Percentiles rank a stretch among this genome's conserved stretches.
Conservation (phyloP, 2,113 vertebrate genomes). For the Megalops atlanticus region DNA sequence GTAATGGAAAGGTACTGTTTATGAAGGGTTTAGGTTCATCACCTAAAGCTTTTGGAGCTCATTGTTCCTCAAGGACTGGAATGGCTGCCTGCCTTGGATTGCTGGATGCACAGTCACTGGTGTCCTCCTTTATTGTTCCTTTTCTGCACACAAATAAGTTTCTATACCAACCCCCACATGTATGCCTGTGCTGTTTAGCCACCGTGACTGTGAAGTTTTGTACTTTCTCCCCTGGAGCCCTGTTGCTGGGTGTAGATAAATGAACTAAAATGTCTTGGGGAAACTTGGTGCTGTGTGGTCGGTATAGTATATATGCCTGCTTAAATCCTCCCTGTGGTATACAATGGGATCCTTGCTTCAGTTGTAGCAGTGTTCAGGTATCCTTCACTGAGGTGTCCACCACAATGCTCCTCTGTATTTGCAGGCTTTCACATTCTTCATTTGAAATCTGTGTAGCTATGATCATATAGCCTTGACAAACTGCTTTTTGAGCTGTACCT, state of each 20-base stretch:
- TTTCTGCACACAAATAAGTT: not conserved
- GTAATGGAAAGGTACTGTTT: no score
- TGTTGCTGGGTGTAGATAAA: not conserved
- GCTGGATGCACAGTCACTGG: not conserved
- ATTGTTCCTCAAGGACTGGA: not conserved
- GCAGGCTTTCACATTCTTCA: not conserved
- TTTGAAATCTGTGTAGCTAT: not conserved
- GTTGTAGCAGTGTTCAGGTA: not conserved
- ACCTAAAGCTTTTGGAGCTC: not conserved
- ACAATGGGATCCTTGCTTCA: not conserved
- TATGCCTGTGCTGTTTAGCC: not conserved
- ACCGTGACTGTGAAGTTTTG: not conserved
- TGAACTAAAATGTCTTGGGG: not conserved
- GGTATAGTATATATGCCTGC: not conserved
- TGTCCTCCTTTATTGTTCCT: not conserved
- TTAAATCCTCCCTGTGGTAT: not conserved
- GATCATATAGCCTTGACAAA: not conserved
- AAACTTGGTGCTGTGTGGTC: constrained; percentile 15
- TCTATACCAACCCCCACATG: not conserved
- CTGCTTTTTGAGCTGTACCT: not conserved
- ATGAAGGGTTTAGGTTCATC: no score
- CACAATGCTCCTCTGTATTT: not conserved
- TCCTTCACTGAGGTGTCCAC: not conserved
- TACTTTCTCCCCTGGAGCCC: not conserved
- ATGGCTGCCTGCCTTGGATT: not conserved